A percentile compares a stretch with the other conserved stretches of the same genome.
These are phyloP conservation scores for Brachionus angularis DNA, from an alignment of 1,140 invertebrate species.

Conservation along the genomic window DNA sequence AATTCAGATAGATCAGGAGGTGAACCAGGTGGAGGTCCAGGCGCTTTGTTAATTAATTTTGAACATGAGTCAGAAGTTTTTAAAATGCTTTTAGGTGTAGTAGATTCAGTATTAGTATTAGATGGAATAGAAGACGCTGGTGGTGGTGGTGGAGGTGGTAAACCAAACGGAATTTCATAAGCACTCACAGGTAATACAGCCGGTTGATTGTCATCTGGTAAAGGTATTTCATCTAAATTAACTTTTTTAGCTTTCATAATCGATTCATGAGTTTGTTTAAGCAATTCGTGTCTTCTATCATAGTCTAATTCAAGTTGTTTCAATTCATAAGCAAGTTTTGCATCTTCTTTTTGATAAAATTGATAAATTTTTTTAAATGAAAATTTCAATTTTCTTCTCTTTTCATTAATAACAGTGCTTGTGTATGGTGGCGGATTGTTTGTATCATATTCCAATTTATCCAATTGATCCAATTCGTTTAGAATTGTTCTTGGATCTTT, in stretches of 20 bases:
- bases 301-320: constrained; percentile 86
- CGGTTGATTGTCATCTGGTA: constrained; percentile 27
- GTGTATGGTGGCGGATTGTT: constrained; percentile 84
- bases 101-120: not conserved
- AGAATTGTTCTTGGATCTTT: constrained; percentile 91
- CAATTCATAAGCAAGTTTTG: constrained; percentile 83
- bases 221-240: constrained; percentile 40
- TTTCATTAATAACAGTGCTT: constrained; percentile 89
- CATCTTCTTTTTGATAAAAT: constrained; percentile 96
- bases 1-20: constrained; percentile 35
- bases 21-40: constrained; percentile 6
- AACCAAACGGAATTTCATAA: constrained; percentile 1
- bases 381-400: constrained; percentile 88
- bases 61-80: not conserved
- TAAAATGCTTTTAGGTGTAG: constrained; percentile 4
- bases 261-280: not conserved
- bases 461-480: constrained; percentile 92
- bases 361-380: constrained; percentile 86
- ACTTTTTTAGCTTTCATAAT: constrained; percentile 32
- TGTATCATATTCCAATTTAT: constrained; percentile 96
- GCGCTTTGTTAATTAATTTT: not conserved
- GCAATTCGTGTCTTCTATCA: constrained; percentile 60
- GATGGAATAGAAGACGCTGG: not conserved
- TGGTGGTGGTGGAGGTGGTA: constrained; percentile 2
- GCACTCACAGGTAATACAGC: not conserved